Conservation (phyloP, 2,888 invertebrate genomes). For the Sminthurinus aureus region DNA sequence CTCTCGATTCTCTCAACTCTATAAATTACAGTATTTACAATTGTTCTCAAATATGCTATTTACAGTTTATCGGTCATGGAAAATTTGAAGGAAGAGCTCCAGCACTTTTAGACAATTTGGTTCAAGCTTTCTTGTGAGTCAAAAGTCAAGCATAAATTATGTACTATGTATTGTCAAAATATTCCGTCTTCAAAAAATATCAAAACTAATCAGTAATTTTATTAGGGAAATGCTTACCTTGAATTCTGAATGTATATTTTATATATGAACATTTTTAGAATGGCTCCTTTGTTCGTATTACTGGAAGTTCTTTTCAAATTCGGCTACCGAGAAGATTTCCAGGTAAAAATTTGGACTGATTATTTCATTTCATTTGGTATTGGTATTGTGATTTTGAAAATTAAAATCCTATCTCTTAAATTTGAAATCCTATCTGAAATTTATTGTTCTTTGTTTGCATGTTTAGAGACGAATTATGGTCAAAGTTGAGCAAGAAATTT, state of each 20-base stretch:
- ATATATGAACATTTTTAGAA: conserved; percentile 42
- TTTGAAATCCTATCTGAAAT: no score
- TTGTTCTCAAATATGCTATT: neutral
- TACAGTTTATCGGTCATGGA: conserved; percentile 60
- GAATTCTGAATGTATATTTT: neutral
- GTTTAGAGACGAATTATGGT: conserved; percentile 41
- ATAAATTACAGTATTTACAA: neutral
- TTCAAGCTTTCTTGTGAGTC: conserved; percentile 58
- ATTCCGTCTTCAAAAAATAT: no score
- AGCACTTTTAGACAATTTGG: conserved; percentile 58
- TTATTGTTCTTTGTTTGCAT: neutral
- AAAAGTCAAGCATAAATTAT: neutral
- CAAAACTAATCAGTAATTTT: no score
- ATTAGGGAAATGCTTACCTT: no score
- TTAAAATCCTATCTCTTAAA: no score
- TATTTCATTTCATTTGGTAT: conserved; percentile 38
- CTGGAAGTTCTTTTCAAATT: conserved; percentile 58
- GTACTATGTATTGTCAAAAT: neutral
- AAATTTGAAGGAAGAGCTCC: conserved; percentile 59
- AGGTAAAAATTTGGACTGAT: conserved; percentile 34
- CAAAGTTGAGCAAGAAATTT: conserved; percentile 53
- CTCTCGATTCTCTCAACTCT: neutral
- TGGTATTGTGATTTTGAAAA: no score
- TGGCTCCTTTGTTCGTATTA: conserved; percentile 59
- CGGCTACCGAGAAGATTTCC: conserved; percentile 58